Evolutionary conservation across 2,888 invertebrate genomes (phyloP).

Genomic region (Imbricaverruca yamaguchii): DNA sequence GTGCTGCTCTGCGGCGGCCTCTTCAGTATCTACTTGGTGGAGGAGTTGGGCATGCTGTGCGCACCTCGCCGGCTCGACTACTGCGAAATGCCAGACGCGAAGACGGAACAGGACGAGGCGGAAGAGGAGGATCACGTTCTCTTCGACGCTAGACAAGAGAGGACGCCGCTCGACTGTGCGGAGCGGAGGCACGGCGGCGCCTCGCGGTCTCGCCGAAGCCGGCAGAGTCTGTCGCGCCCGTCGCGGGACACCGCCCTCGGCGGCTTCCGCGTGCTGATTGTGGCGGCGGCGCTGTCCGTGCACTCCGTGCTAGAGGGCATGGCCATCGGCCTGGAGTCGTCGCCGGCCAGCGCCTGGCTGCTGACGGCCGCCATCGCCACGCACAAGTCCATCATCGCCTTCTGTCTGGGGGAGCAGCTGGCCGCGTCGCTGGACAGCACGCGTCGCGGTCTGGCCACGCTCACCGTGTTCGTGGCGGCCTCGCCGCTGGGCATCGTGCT

Average conservation of each 20-base stretch:
- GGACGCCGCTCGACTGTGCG: neutral
- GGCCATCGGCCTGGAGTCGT: constrained; percentile 67
- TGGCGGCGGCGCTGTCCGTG: constrained; percentile 72
- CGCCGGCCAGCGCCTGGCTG: constrained; percentile 62
- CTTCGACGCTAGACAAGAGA: neutral
- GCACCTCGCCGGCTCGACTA: neutral
- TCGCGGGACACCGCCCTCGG: neutral
- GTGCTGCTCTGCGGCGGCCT: constrained; percentile 49
- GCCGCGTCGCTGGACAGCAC: constrained; percentile 52
- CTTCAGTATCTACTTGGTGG: constrained; percentile 50
- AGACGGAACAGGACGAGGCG: neutral
- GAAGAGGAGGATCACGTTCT: neutral
- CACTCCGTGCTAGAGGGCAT: constrained; percentile 81
- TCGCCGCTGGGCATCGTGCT: constrained; percentile 60
- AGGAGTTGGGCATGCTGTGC: constrained; percentile 39
- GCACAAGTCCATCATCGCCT: constrained; percentile 78
- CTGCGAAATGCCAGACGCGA: neutral
- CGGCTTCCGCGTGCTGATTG: constrained; percentile 36
- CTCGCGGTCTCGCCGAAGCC: neutral
- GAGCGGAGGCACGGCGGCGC: neutral
- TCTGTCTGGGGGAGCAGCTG: constrained; percentile 78
- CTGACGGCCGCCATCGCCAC: constrained; percentile 77
- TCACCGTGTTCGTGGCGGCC: constrained; percentile 56
- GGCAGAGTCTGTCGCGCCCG: neutral
- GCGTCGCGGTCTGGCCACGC: constrained; percentile 48